Conservation (phyloP, 2,113 vertebrate genomes). For the Corythoichthys intestinalis region DNA sequence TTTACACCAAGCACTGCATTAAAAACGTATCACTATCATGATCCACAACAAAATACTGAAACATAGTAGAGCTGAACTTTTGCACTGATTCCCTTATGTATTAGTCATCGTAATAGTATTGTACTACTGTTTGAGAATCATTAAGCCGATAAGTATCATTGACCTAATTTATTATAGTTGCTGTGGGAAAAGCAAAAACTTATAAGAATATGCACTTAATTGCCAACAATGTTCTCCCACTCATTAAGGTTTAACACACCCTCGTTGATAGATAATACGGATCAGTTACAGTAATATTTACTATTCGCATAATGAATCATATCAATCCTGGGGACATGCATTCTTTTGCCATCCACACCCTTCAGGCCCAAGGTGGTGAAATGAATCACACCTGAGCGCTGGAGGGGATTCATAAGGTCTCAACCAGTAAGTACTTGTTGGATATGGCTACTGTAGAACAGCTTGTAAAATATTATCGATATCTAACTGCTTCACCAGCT, state of each 20-base stretch:
- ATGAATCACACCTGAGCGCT: constrained; percentile 31
- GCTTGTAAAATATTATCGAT: constrained; percentile 7
- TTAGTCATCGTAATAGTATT: not conserved
- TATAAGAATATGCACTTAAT: not conserved
- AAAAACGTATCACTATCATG: no score
- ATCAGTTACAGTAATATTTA: not conserved
- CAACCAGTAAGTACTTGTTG: constrained; percentile 53
- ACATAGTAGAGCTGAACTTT: not conserved
- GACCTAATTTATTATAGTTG: not conserved
- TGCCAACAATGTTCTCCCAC: not conserved
- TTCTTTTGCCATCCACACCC: constrained; percentile 45
- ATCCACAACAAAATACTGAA: no score
- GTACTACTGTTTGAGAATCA: constrained; percentile 3
- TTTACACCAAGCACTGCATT: no score
- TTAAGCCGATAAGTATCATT: constrained; percentile 4
- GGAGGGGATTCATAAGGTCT: not conserved
- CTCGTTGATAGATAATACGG: not conserved
- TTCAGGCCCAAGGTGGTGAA: constrained; percentile 16
- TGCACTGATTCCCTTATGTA: not conserved
- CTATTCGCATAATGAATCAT: constrained; percentile 31
- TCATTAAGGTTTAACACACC: not conserved
- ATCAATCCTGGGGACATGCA: constrained; percentile 32
- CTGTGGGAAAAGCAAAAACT: not conserved
- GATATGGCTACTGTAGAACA: constrained; percentile 12
- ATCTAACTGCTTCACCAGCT: not conserved